phyloP scores from a whole-genome alignment of 2,113 vertebrate genomes.

The Oryzias melastigma region DNA sequence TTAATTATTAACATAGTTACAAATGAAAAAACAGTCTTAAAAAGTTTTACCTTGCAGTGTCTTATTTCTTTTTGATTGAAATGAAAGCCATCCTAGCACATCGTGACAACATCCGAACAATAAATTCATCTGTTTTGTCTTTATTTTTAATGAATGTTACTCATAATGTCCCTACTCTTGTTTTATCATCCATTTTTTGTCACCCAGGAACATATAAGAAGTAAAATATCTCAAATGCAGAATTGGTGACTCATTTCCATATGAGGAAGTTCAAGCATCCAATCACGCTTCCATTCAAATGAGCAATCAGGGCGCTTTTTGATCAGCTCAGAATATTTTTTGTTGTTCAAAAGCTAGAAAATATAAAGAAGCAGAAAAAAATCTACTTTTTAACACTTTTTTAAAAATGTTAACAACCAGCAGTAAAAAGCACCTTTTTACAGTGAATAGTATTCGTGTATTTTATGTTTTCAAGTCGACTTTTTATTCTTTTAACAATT shows the following conservation, averaged over 20 bases:
- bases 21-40: too few species aligned
- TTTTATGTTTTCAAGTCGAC: constrained; percentile 25
- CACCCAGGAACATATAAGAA: constrained; percentile 58
- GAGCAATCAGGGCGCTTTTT: constrained; percentile 66
- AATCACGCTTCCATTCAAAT: constrained; percentile 63
- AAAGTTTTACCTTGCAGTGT: too few species aligned
- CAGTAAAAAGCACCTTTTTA: constrained; percentile 37
- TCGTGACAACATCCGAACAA: too few species aligned
- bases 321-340: constrained; percentile 57
- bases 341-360: constrained; percentile 26
- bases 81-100: too few species aligned
- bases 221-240: constrained; percentile 56
- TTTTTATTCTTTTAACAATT: constrained; percentile 4
- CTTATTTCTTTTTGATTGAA: too few species aligned
- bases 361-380: constrained; percentile 12
- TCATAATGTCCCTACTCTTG: constrained; percentile 2
- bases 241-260: constrained; percentile 57
- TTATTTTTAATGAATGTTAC: too few species aligned
- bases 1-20: too few species aligned
- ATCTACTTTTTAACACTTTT: constrained; percentile 47
- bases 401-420: constrained; percentile 38
- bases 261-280: constrained; percentile 63
- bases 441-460: constrained; percentile 16
- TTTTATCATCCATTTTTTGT: constrained; percentile 8
- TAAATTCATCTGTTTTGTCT: too few species aligned